Percentiles rank a stretch among this genome's conserved stretches.
These are phyloP conservation scores for Pituophis catenifer DNA, from an alignment of 2,113 vertebrate species.

Conservation along the genomic window DNA sequence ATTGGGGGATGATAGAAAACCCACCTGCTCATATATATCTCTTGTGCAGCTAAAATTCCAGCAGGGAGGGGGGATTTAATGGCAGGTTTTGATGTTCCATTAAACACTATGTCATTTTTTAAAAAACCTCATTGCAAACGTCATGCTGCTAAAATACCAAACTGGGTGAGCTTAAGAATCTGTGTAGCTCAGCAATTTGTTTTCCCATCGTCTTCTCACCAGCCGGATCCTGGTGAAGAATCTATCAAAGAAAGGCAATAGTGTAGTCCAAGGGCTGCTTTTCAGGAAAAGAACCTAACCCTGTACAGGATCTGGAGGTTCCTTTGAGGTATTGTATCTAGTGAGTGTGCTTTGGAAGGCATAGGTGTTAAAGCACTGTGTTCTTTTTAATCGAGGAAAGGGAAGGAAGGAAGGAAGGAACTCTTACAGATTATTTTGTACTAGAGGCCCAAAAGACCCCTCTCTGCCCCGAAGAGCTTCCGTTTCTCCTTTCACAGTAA, in stretches of 20 bases:
- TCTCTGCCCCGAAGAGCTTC: not conserved
- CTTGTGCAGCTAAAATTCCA: not conserved
- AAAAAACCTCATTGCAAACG: not conserved
- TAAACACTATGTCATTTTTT: not conserved
- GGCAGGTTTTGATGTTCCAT: not conserved
- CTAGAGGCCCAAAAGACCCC: not conserved
- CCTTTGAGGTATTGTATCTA: not conserved
- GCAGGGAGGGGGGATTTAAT: not conserved
- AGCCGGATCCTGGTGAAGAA: not conserved
- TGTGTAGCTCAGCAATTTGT: not conserved
- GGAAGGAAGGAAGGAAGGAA: not conserved
- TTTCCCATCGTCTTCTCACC: not conserved
- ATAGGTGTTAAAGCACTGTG: not conserved
- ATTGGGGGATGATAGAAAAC: not conserved
- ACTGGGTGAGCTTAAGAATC: not conserved
- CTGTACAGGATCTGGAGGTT: not conserved
- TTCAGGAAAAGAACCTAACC: not conserved
- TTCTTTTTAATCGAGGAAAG: not conserved
- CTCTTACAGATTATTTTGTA: not conserved
- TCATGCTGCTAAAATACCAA: not conserved
- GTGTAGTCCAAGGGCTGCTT: not conserved
- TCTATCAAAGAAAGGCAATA: not conserved
- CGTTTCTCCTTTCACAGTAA: not conserved
- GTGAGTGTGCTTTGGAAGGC: not conserved
- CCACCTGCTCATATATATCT: not conserved